Percentiles rank a stretch among this genome's conserved stretches.
Evolutionary conservation across 2,888 invertebrate genomes (phyloP).

Genomic region (Rotaria macrura): DNA sequence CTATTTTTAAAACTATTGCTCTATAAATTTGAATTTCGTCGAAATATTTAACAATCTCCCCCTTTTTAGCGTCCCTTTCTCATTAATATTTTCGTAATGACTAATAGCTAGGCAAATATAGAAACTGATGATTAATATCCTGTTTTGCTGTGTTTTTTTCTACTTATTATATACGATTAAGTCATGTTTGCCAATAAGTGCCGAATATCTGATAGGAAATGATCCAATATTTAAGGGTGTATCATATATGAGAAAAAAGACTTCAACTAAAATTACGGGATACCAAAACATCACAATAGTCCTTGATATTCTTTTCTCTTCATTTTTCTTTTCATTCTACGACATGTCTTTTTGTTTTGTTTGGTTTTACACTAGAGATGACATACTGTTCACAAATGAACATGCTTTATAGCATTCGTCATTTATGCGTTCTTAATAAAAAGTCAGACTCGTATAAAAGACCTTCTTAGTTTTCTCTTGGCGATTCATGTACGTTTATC

Average conservation of each 20-base stretch:
- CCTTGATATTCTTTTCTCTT: neutral
- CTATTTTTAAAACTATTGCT: no score
- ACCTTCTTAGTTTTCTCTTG: neutral
- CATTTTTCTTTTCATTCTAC: no score
- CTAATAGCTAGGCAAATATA: neutral
- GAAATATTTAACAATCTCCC: no score
- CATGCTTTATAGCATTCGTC: neutral
- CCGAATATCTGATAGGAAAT: neutral
- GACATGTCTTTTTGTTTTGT: neutral
- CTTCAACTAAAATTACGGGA: neutral
- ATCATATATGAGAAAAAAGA: neutral
- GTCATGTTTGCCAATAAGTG: neutral
- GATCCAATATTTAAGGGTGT: neutral
- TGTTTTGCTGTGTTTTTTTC: neutral
- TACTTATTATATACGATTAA: no score
- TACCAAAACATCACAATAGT: neutral
- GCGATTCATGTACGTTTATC: neutral
- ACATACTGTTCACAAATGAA: neutral
- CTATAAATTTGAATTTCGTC: no score
- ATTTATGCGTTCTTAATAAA: neutral
- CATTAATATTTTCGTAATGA: neutral
- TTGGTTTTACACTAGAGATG: no score
- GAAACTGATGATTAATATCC: neutral
- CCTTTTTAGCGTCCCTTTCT: neutral
- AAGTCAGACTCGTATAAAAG: no score